phyloP scores from a whole-genome alignment of 35 echinoderm and acorn worm species.

The Anneissia japonica region DNA sequence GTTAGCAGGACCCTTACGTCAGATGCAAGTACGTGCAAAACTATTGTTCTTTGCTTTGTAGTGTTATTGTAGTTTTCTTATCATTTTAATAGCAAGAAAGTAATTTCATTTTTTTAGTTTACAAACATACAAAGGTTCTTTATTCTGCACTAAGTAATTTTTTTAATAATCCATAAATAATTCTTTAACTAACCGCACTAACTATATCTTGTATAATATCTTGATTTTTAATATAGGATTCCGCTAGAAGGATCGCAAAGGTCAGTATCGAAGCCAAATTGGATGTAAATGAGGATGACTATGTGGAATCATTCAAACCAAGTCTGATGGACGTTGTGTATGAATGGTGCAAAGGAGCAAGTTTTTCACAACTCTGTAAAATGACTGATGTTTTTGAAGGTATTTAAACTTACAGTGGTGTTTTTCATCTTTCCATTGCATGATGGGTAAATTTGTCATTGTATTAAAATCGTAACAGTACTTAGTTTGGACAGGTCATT shows the following conservation, averaged over 20 bases:
- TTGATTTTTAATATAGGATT: constrained; percentile 38
- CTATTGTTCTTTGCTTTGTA: background rate
- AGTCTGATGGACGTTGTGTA: constrained; percentile 64
- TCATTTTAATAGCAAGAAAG: no score
- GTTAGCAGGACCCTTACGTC: constrained; percentile 65
- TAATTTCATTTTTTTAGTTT: no score
- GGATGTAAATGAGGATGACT: constrained; percentile 75
- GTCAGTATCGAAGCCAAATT: constrained; percentile 81
- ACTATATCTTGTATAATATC: background rate
- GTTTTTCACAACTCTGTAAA: constrained; percentile 75
- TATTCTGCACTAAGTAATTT: no score
- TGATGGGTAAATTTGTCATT: background rate
- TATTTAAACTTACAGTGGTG: background rate
- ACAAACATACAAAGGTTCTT: no score
- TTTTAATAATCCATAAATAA: no score
- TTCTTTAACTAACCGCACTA: background rate
- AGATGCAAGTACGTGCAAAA: constrained; percentile 73
- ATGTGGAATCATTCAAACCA: constrained; percentile 88
- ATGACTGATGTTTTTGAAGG: constrained; percentile 98
- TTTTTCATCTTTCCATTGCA: background rate
- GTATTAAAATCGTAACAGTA: no score
- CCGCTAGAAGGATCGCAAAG: constrained; percentile 89
- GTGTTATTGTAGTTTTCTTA: no score
- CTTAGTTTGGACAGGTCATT: no score
- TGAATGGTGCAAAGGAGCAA: constrained; percentile 76